Base-by-base conservation (phyloP, 1,140 invertebrate species). In the Ridgeia piscesae region DNA sequence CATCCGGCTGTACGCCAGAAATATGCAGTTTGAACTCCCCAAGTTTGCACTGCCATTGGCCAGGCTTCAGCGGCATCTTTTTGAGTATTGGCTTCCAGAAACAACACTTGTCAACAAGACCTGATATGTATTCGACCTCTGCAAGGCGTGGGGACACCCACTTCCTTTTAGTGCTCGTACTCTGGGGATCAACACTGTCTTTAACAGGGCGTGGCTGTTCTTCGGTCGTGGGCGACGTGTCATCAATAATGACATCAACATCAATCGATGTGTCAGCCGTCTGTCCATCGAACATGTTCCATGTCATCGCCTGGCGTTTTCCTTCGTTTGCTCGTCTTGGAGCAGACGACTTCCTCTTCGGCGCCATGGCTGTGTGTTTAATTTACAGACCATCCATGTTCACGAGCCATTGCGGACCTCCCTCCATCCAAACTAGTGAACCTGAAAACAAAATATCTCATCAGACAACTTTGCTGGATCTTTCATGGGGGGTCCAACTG, bases 321-420 rank as follows among this genome's bases (percentile, higher is more conserved):
- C 93, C 94, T 88, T 94, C 94, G 50, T 93, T 92, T 31, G 93
- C 93, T 50, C 93, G 93, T 77, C 93, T 92, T 42, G 95, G 95
- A 17, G 92, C 91, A 89, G 48, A 88, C 42, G 94, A 93, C 91
- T 95, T 95, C 88, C 95, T 93, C 92, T 95, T 95, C 89, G 89
- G 89, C 27, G 58, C 58, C 58, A 77, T 77, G 27, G 2, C 58
- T 77, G 58, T 6, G 58, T 77, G 14, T 21, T 31, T 77, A 8
- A 21, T 77, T 77, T 77, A 77, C 27, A 21, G 58, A 77, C 27
- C 17, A 21, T 1, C 0, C 58, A 27, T 27, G 27, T 77, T 9
- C 4, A 77, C 4, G 4, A 31, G 58, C 27, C 17, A 31, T 14
- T 77, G 14, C 58, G 27, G 17, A 77, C 58, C 58, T 77, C 27